Evolutionary conservation across 2,797 vertebrate genomes (phyloP).

Genomic region (Acrocephalus scirpaceus): DNA sequence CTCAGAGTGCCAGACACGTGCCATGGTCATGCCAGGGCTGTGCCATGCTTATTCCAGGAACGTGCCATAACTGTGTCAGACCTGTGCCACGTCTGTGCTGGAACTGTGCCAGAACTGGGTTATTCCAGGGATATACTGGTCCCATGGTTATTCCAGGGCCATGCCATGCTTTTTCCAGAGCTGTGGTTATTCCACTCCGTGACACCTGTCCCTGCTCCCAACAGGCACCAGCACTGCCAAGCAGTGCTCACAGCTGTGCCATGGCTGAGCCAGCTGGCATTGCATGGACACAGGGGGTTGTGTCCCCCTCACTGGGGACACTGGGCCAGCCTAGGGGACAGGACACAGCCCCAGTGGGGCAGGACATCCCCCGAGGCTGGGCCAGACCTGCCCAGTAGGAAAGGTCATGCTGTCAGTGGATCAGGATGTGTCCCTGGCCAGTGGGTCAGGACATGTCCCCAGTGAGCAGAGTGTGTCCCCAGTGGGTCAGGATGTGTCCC

Average conservation of each 20-base stretch:
- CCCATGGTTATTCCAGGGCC: background rate
- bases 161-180: background rate
- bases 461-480: no score
- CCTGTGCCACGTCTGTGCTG: no score
- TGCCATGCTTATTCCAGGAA: background rate
- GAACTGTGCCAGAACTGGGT: rapidly evolving
- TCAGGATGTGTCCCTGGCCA: background rate
- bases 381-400: no score
- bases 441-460: background rate
- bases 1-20: rapidly evolving
- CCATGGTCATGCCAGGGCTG: rapidly evolving
- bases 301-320: rapidly evolving
- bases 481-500: rapidly evolving
- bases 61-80: background rate
- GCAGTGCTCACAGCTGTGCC: background rate
- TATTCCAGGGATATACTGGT: background rate
- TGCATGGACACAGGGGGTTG: rapidly evolving
- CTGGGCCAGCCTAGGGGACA: background rate
- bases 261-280: background rate
- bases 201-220: background rate
- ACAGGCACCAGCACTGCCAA: background rate
- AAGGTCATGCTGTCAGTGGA: background rate
- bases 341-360: background rate
- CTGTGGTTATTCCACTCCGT: rapidly evolving
- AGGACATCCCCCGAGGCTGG: background rate